Percentiles rank a stretch among this genome's conserved stretches.
Evolutionary conservation across 2,888 invertebrate species (phyloP).

Genomic region (Julus scanicus): DNA sequence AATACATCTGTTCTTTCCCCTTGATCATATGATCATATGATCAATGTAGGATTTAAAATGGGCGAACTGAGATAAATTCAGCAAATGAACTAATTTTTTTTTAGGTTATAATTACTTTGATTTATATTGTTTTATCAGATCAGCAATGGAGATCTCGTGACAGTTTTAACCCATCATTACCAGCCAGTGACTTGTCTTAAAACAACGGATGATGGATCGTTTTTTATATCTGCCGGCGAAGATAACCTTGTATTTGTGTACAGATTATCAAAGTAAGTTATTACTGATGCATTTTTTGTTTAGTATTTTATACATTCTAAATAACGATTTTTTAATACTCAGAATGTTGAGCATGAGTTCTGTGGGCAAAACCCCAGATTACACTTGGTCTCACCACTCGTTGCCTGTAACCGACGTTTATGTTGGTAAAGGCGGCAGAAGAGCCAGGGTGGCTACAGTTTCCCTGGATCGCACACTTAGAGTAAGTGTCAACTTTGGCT

Average conservation of each 20-base stretch:
- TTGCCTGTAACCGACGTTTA: slow-evolving; percentile 81
- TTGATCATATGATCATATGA: no score
- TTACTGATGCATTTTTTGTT: not conserved
- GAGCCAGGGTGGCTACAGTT: slow-evolving; percentile 78
- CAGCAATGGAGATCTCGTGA: slow-evolving; percentile 77
- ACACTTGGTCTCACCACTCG: slow-evolving; percentile 82
- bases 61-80: not conserved
- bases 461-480: slow-evolving; percentile 86
- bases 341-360: not conserved
- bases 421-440: slow-evolving; percentile 77
- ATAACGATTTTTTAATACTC: not conserved
- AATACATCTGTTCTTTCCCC: no score
- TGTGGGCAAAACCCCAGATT: slow-evolving; percentile 72
- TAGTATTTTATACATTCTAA: not conserved
- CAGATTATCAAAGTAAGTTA: slow-evolving; percentile 66
- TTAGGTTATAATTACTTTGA: not conserved
- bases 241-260: slow-evolving; percentile 88
- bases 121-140: slow-evolving; percentile 63
- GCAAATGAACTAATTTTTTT: slow-evolving; percentile 4
- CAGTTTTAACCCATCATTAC: slow-evolving; percentile 79
- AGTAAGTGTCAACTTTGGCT: slow-evolving; percentile 62
- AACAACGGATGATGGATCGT: slow-evolving; percentile 81
- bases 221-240: slow-evolving; percentile 81
- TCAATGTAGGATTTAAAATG: no score
- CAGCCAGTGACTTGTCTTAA: slow-evolving; percentile 80